Evolutionary conservation across 2,888 invertebrate species (phyloP), one percentile per base, ranked within the genome.

Genomic region (Plagiodera versicolora): DNA sequence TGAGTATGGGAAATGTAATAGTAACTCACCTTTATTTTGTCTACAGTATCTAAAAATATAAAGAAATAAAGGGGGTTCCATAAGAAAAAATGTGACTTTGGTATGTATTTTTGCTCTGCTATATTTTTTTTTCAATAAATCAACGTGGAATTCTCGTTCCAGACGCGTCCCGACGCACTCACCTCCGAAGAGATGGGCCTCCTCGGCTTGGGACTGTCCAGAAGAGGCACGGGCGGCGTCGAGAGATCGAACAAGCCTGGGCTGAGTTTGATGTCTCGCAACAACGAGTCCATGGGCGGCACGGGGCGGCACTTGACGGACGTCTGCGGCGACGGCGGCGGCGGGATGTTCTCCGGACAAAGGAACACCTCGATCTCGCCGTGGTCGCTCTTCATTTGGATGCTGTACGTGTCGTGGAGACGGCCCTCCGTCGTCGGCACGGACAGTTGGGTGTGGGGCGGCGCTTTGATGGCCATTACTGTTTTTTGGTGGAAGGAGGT

Each of bases 331-430:
- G n/a, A n/a, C n/a, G n/a, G n/a, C n/a, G n/a, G n/a, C n/a, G n/a
- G 39, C 55, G 77, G 82, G 48, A 85, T 84, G 74, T 87, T 88
- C 74, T 96, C 95, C 51, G 95, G 95, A 84, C 95, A 96, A 67
- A 97, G 86, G 83, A 92, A 96, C 61, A 97, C 97, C 83, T 96
- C 95, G 70, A 97, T 96, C 80, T 95, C 94, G 59, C 94, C 95
- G 68, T 89, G 88, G 72, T 89, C 87, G 71, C 95, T 93, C 81
- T 94, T 94, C 81, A 97, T 87, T 82, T 94, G 91, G 79, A 97
- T 95, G 84, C 91, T 86, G 75, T 87, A 87, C 66, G 87, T 87
- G 72, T 86, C 85, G 67, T 84, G 83, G 14, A 60, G 52, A 28
- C 45, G 51, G 44, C 47, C 48, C 1, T 24, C 58, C 14, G 55